phyloP scores from a whole-genome alignment of 2,113 vertebrate genomes.

The Toxostoma redivivum region DNA sequence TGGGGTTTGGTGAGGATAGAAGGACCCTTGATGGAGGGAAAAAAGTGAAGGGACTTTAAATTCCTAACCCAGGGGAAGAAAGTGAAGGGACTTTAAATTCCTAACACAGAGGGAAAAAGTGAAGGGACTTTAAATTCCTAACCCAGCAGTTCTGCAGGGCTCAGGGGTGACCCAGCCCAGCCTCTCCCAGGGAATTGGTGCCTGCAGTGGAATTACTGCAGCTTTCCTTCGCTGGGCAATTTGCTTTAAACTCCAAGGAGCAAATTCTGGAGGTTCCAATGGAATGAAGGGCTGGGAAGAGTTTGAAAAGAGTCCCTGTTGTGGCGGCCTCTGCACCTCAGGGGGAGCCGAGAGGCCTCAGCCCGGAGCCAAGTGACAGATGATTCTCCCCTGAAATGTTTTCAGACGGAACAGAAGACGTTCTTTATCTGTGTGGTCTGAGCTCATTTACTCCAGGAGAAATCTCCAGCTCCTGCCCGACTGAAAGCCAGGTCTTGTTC shows the following conservation, averaged over 20 bases:
- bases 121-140: accelerated
- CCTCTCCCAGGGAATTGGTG: background rate
- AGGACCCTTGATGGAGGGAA: background rate
- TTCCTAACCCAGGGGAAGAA: background rate
- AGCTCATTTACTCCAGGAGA: slow-evolving; percentile 75
- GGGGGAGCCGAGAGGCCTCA: slow-evolving; percentile 57
- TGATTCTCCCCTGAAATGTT: slow-evolving; percentile 66
- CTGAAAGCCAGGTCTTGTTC: slow-evolving; percentile 92
- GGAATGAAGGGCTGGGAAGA: background rate
- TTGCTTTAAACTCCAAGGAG: background rate
- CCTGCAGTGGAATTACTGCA: background rate
- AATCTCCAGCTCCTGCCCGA: slow-evolving; percentile 64
- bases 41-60: accelerated
- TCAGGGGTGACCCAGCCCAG: background rate
- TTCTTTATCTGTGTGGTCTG: slow-evolving; percentile 95
- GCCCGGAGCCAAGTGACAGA: slow-evolving; percentile 65
- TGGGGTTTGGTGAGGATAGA: background rate
- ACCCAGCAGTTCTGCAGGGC: background rate
- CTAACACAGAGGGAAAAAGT: background rate
- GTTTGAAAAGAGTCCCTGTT: slow-evolving; percentile 48
- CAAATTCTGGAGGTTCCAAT: background rate
- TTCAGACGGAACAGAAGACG: slow-evolving; percentile 79
- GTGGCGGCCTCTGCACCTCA: slow-evolving; percentile 33
- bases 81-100: accelerated
- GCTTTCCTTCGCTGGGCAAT: background rate